These are phyloP conservation scores for Fringilla coelebs DNA, from an alignment of 2,797 vertebrate species.

Conservation along the genomic window DNA sequence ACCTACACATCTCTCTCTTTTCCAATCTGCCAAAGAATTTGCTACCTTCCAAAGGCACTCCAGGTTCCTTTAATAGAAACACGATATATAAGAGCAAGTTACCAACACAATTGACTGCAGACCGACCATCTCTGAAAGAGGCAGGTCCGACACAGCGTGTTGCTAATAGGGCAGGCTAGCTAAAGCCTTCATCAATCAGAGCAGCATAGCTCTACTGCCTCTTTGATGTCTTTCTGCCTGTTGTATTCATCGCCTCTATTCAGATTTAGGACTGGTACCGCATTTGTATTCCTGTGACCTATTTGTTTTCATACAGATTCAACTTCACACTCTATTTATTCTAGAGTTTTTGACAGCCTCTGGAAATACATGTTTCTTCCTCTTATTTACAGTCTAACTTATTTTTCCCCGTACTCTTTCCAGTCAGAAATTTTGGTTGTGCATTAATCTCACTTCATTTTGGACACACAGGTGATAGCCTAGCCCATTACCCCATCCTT, in stretches of 20 bases:
- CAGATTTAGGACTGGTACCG: conserved; percentile 11
- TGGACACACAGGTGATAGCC: neutral
- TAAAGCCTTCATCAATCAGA: neutral
- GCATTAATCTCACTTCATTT: neutral
- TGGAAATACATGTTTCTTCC: conserved; percentile 17
- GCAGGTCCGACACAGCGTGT: neutral
- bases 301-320: conserved; percentile 33
- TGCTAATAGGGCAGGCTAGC: neutral
- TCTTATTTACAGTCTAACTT: conserved; percentile 11
- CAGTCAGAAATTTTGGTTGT: neutral
- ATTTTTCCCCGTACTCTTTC: neutral
- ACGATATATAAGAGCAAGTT: neutral
- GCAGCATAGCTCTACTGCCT: neutral
- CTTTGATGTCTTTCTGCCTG: neutral
- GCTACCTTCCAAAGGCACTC: neutral
- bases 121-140: neutral
- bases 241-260: neutral
- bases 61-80: neutral
- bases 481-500: neutral
- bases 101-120: neutral
- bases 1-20: neutral
- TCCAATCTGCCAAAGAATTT: neutral
- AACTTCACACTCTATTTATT: conserved; percentile 20
- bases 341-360: conserved; percentile 18
- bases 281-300: conserved; percentile 37